These are phyloP conservation scores for Cephus pulcher DNA, from an alignment of 2,888 invertebrate genomes.

Conservation along the genomic window DNA sequence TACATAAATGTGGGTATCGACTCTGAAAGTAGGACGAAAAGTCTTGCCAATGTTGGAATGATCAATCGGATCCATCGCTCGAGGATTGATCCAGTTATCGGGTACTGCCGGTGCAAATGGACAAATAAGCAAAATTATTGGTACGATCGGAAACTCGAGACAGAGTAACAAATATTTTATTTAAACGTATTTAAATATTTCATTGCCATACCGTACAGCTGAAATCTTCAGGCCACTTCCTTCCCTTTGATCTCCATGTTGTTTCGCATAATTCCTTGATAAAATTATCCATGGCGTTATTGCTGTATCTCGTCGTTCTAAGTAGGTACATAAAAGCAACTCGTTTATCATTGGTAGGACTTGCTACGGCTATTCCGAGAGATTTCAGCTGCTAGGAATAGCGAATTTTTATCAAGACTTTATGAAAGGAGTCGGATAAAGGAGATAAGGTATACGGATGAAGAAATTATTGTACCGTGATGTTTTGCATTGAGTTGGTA, in stretches of 20 bases:
- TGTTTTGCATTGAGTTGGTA: not conserved
- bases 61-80: not conserved
- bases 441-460: not conserved
- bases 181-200: not conserved
- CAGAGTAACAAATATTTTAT: not conserved
- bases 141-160: not conserved
- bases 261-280: not conserved
- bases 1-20: not conserved
- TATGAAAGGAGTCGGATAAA: not conserved
- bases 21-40: not conserved
- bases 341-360: not conserved
- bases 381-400: not conserved
- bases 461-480: not conserved
- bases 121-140: not conserved
- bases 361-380: not conserved
- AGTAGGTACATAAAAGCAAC: not conserved
- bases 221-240: not conserved
- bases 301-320: not conserved
- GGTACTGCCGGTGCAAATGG: not conserved
- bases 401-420: not conserved
- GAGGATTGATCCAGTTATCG: not conserved
- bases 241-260: not conserved
- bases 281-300: not conserved
- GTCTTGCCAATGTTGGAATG: not conserved
- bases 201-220: not conserved